Percentiles rank a stretch among this genome's conserved stretches.
phyloP scores from a whole-genome alignment of 2,797 vertebrate genomes.

The Furcifer pardalis region DNA sequence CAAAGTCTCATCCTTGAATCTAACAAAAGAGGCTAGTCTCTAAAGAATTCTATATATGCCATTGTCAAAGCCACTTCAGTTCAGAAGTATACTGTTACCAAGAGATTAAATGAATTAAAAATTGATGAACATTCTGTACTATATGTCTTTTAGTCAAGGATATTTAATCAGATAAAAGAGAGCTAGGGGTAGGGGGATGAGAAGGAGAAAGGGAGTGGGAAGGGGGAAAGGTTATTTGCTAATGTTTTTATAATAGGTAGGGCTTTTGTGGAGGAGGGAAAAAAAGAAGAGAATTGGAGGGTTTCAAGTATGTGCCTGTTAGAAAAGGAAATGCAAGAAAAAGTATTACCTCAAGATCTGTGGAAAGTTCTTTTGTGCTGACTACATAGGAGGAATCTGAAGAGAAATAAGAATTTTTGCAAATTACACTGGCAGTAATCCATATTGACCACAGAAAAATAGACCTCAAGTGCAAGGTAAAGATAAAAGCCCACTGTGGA shows the following conservation, averaged over 20 bases:
- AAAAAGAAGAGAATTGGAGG: background rate
- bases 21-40: conserved; percentile 50
- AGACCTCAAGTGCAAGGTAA: background rate
- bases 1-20: conserved; percentile 39
- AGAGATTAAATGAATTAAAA: conserved; percentile 79
- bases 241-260: conserved; percentile 56
- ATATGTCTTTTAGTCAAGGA: conserved; percentile 72
- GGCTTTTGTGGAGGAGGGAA: conserved; percentile 31
- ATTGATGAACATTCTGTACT: conserved; percentile 75
- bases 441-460: background rate
- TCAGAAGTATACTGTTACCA: conserved; percentile 71
- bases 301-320: conserved; percentile 44
- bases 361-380: conserved; percentile 12
- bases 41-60: conserved; percentile 65
- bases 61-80: conserved; percentile 71
- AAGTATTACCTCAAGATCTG: background rate
- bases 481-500: background rate
- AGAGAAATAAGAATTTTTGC: conserved; percentile 25
- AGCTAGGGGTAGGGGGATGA: conserved; percentile 16
- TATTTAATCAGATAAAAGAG: conserved; percentile 73
- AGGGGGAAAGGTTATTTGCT: conserved; percentile 41
- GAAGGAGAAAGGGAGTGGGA: background rate
- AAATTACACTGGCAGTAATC: background rate
- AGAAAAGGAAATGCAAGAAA: conserved; percentile 34
- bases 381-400: background rate